phyloP scores from a whole-genome alignment of 2,113 vertebrate genomes.

The Petromus typicus region DNA sequence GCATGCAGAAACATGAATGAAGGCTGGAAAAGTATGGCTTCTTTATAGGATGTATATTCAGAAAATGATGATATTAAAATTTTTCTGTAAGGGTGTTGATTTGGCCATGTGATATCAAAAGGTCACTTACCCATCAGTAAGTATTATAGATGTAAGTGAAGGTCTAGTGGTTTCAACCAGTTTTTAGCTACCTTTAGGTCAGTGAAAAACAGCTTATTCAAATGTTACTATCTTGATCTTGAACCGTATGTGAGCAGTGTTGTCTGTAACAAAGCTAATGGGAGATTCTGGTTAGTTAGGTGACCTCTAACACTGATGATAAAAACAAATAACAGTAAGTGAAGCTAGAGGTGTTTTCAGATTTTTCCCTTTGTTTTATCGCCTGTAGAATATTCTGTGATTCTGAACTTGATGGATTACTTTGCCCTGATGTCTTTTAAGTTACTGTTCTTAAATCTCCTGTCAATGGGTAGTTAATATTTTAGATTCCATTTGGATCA shows the following conservation, averaged over 20 bases:
- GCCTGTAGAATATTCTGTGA: background rate
- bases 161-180: background rate
- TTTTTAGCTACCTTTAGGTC: background rate
- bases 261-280: background rate
- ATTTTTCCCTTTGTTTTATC: background rate
- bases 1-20: background rate
- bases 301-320: background rate
- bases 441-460: conserved; percentile 16
- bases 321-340: background rate
- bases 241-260: background rate
- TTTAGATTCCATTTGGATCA: background rate
- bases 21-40: background rate
- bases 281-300: background rate
- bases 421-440: background rate
- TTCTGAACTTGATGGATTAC: conserved; percentile 1
- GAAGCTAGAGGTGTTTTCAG: background rate
- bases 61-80: background rate
- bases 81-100: background rate
- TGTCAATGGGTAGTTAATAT: conserved; percentile 8
- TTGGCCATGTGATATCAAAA: background rate
- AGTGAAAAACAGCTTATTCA: background rate
- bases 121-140: background rate
- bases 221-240: background rate
- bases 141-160: background rate
- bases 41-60: background rate